Conservation (phyloP, 2,113 vertebrate species). For the Meriones unguiculatus region DNA sequence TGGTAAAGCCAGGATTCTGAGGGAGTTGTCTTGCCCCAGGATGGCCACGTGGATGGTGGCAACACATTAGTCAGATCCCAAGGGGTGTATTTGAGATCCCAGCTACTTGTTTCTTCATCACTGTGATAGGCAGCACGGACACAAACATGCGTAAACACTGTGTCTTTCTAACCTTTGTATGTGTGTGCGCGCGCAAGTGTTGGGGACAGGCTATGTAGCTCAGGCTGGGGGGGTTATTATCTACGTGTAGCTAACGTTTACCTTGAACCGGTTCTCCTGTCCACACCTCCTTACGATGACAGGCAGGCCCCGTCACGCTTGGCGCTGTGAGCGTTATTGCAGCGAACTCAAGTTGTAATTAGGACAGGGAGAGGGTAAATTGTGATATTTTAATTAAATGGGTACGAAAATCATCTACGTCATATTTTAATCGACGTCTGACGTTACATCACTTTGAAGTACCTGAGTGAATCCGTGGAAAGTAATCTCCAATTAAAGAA, state of each 20-base stretch:
- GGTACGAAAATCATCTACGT: background rate
- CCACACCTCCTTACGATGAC: background rate
- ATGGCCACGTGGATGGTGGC: background rate
- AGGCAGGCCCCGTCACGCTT: background rate
- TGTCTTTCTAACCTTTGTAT: background rate
- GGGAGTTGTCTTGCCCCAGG: background rate
- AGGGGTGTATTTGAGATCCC: background rate
- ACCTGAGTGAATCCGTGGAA: background rate
- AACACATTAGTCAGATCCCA: background rate
- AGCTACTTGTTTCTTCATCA: background rate
- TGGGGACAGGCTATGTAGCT: background rate
- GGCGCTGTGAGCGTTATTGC: background rate
- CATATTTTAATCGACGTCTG: background rate
- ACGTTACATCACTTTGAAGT: background rate
- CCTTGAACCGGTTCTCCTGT: background rate
- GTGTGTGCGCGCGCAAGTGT: background rate
- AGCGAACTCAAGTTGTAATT: background rate
- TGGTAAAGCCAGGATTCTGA: background rate
- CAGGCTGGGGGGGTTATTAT: background rate
- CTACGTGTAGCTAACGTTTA: background rate
- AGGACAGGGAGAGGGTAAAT: background rate
- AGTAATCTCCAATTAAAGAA: background rate
- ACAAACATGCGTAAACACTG: background rate
- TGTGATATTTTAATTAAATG: slow-evolving; percentile 19
- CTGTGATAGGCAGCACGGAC: background rate